A percentile compares a stretch with the other conserved stretches of the same genome.
Evolutionary conservation across 2,888 invertebrate genomes (phyloP).

Genomic region (Sesia apiformis): DNA sequence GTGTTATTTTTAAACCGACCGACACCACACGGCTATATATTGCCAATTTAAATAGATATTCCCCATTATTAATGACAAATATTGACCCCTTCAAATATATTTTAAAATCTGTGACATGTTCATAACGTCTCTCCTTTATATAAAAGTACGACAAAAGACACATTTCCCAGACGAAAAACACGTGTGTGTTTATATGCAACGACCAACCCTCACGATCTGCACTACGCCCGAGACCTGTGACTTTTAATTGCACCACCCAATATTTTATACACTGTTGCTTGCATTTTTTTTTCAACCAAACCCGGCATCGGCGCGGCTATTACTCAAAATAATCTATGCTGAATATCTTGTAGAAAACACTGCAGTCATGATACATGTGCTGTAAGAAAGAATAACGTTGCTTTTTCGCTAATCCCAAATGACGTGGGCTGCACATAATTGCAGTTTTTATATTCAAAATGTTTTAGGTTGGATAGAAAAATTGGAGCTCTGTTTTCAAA

Average conservation of each 20-base stretch:
- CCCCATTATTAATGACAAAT: too few species aligned
- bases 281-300: constrained; percentile 37
- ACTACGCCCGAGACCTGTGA: background rate
- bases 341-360: constrained; percentile 42
- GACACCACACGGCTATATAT: too few species aligned
- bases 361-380: constrained; percentile 47
- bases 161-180: too few species aligned
- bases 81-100: too few species aligned
- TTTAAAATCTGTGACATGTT: too few species aligned
- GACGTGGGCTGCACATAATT: constrained; percentile 31
- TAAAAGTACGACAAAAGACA: too few species aligned
- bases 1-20: too few species aligned
- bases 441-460: constrained; percentile 5
- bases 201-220: background rate
- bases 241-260: constrained; percentile 61
- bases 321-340: constrained; percentile 69
- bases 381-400: constrained; percentile 37
- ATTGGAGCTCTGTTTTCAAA: too few species aligned
- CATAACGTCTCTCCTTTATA: too few species aligned
- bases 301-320: constrained; percentile 35
- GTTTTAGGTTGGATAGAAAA: too few species aligned
- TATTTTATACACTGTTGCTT: constrained; percentile 43
- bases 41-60: too few species aligned
- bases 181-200: background rate
- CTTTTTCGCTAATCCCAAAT: constrained; percentile 42